Evolutionary conservation across 2,888 invertebrate species (phyloP).

Genomic region (Liposcelis brunnea): DNA sequence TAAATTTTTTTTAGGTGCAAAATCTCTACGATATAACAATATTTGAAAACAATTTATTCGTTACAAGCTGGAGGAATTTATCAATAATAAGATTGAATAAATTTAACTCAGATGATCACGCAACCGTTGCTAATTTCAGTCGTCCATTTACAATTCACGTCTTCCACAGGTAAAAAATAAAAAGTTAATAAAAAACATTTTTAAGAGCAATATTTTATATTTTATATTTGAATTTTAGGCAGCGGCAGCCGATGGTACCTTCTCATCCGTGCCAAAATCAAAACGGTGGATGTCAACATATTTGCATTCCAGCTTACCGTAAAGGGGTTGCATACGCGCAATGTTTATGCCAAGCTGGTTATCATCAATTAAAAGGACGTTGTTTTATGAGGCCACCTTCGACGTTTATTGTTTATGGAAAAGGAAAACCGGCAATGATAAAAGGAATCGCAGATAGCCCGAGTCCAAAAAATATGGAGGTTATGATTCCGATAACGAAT

Average conservation of each 20-base stretch:
- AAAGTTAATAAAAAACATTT: background rate
- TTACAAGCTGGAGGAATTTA: conserved; percentile 52
- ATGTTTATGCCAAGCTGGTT: conserved; percentile 60
- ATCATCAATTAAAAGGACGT: conserved; percentile 18
- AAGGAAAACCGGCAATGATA: conserved; percentile 50
- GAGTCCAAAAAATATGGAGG: conserved; percentile 27
- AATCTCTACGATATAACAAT: conserved; percentile 52
- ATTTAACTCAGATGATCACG: conserved; percentile 31
- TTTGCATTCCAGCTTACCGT: conserved; percentile 47
- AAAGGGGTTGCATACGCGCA: conserved; percentile 33
- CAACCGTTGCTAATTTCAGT: conserved; percentile 33
- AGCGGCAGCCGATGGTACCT: conserved; percentile 21
- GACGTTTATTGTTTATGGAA: conserved; percentile 46
- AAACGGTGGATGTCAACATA: conserved; percentile 56
- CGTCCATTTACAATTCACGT: conserved; percentile 48
- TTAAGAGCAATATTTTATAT: background rate
- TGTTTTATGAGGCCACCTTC: conserved; percentile 4
- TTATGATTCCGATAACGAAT: conserved; percentile 51
- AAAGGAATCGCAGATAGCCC: conserved; percentile 37
- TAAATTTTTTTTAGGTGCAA: conserved; percentile 35
- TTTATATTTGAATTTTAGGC: conserved; percentile 7
- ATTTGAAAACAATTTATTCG: conserved; percentile 55
- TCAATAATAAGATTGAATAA: conserved; percentile 44
- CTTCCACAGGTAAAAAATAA: conserved; percentile 47
- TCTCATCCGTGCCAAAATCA: conserved; percentile 48